A percentile compares a stretch with the other conserved stretches of the same genome.
Evolutionary conservation across 2,113 vertebrate species (phyloP).

Genomic region (Leptobrachium ailaonicum): DNA sequence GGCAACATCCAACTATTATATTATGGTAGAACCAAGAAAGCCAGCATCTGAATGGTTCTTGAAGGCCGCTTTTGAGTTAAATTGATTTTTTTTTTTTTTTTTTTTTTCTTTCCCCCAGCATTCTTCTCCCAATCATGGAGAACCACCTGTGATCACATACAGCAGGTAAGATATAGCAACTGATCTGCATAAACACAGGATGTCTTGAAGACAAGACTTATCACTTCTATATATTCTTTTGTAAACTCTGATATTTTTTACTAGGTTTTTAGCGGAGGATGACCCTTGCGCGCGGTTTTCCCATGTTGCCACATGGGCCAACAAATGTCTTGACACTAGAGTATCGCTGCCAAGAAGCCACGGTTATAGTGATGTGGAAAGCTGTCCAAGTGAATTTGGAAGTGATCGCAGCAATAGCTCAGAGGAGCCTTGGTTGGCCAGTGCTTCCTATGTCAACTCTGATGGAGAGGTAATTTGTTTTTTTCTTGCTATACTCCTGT

Average conservation of each 20-base stretch:
- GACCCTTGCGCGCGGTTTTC: slow-evolving; percentile 51
- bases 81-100: too few relatives aligned
- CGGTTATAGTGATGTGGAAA: slow-evolving; percentile 54
- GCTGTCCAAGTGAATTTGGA: slow-evolving; percentile 57
- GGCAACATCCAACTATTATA: too few relatives aligned
- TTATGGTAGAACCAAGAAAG: too few relatives aligned
- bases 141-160: slow-evolving; percentile 57
- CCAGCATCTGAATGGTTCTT: too few relatives aligned
- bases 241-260: neutral
- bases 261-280: slow-evolving; percentile 23
- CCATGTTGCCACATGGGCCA: slow-evolving; percentile 69
- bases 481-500: neutral
- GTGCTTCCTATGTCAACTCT: slow-evolving; percentile 65
- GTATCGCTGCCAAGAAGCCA: slow-evolving; percentile 55
- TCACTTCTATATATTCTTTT: neutral
- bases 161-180: slow-evolving; percentile 53
- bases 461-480: slow-evolving; percentile 66
- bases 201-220: too few relatives aligned
- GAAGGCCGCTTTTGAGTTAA: too few relatives aligned
- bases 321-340: slow-evolving; percentile 73
- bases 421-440: slow-evolving; percentile 59
- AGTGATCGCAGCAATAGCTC: slow-evolving; percentile 65
- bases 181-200: neutral
- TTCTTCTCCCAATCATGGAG: slow-evolving; percentile 56
- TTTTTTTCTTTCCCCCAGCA: slow-evolving; percentile 51